Evolutionary conservation across 2,113 vertebrate genomes (phyloP).

Genomic region (Octodon degus): DNA sequence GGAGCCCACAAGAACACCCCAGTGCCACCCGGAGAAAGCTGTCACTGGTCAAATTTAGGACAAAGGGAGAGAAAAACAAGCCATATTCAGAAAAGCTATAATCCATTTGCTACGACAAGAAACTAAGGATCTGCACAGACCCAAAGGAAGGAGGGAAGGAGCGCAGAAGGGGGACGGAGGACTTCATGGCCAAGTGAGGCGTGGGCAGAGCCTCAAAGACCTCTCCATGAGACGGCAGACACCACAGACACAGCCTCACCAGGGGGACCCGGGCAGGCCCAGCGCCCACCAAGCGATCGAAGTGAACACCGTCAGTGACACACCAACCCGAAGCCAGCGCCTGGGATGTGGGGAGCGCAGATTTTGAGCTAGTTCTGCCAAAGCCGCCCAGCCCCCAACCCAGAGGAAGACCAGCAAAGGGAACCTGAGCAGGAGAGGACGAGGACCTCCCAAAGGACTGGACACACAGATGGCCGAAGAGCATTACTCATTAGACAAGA

Average conservation of each 20-base stretch:
- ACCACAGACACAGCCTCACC: neutral
- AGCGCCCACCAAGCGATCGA: neutral
- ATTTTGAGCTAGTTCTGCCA: neutral
- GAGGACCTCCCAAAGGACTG: neutral
- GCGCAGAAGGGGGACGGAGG: neutral
- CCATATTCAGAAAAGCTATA: neutral
- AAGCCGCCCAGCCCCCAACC: neutral
- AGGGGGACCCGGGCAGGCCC: neutral
- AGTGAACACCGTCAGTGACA: neutral
- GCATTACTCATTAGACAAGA: neutral
- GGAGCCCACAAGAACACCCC: rapidly evolving
- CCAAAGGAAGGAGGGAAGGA: neutral
- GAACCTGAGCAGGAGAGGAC: neutral
- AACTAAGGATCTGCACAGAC: neutral
- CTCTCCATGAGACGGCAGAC: neutral
- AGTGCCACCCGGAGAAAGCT: neutral
- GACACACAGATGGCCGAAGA: neutral
- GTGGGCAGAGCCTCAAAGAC: neutral
- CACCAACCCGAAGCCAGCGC: neutral
- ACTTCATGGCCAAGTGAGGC: neutral
- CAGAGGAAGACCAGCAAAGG: neutral
- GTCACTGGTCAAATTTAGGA: neutral
- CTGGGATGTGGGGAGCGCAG: neutral
- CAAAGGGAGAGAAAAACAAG: neutral
- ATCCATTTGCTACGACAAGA: neutral